Evolutionary conservation across 2,888 invertebrate species (phyloP).

Genomic region (Erannis defoliaria): DNA sequence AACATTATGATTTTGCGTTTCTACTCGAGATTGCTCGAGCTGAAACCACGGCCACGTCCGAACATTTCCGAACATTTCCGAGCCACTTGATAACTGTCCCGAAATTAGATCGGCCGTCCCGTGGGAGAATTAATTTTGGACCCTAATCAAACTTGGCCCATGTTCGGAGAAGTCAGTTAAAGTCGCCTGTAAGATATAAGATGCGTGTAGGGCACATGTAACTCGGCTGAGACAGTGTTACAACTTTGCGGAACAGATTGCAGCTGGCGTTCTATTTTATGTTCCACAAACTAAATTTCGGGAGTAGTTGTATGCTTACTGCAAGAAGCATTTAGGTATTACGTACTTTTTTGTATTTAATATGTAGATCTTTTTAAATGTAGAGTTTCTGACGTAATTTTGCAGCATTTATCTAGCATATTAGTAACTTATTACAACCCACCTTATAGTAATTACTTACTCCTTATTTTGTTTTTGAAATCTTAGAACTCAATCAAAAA

Average conservation of each 20-base stretch:
- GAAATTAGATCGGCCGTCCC: slow-evolving; percentile 50
- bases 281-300: slow-evolving; percentile 5
- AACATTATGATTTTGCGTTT: slow-evolving; percentile 32
- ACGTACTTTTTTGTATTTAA: too few species aligned
- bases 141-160: slow-evolving; percentile 59
- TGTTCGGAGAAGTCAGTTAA: slow-evolving; percentile 49
- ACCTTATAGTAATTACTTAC: too few species aligned
- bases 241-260: slow-evolving; percentile 29
- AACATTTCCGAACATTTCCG: slow-evolving; percentile 53
- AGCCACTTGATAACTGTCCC: slow-evolving; percentile 50
- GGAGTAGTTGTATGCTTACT: neutral
- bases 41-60: slow-evolving; percentile 38
- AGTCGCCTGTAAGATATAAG: slow-evolving; percentile 37
- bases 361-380: too few species aligned
- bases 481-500: too few species aligned
- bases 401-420: too few species aligned
- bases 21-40: slow-evolving; percentile 15
- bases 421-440: too few species aligned
- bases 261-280: slow-evolving; percentile 12
- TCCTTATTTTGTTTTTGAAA: too few species aligned
- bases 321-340: neutral
- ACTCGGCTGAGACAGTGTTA: slow-evolving; percentile 20
- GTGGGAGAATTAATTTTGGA: slow-evolving; percentile 56
- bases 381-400: too few species aligned
- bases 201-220: slow-evolving; percentile 29